Evolutionary conservation across 2,888 invertebrate species (phyloP), one percentile per base, ranked within the genome.

Genomic region (Mycalesis mineus): DNA sequence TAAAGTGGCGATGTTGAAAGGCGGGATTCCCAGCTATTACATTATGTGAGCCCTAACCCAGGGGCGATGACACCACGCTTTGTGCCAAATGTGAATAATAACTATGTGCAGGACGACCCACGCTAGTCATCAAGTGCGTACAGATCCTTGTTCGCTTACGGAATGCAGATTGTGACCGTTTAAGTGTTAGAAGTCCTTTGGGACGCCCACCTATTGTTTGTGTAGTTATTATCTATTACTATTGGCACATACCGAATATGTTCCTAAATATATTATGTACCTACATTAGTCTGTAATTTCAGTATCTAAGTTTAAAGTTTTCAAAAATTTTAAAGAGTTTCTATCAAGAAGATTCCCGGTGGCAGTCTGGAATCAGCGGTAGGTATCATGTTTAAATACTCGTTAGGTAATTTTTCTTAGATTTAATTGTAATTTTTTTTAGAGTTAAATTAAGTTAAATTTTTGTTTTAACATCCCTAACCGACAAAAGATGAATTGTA

Each of bases 1-100:
- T 39, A 14, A 39, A 39, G 39, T 44, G 42, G 42, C 28, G 3
- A 7, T 13, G 44, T 44, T 29, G 5, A 11, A n/a, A 13, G 13
- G 6, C 63, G 67, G 67, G 60, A 67, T 71, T 70, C 62, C 67
- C 68, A 64, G 45, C 53, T 40, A 55, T 58, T 52, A 56, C 47
- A 42, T 59, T 54, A 62, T 55, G 55, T 57, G 68, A 71, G 72
- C 71, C 71, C 71, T 75, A 68, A 39, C 56, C 15, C 22, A 55
- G 62, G 72, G 78, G 68, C 81, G 67, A 77, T 81, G 81, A 82
- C 82, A 74, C 71, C 69, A 65, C 64, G 65, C 68, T 61, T 58
- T 73, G 77, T 78, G 84, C 84, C 84, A 84, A 84, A 84, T 78
- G 78, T 74, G 78, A 82, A 80, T 80, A 84, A 84, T 82, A 80